Evolutionary conservation across 1,140 invertebrate species (phyloP).

Genomic region (Laupala kohalensis): DNA sequence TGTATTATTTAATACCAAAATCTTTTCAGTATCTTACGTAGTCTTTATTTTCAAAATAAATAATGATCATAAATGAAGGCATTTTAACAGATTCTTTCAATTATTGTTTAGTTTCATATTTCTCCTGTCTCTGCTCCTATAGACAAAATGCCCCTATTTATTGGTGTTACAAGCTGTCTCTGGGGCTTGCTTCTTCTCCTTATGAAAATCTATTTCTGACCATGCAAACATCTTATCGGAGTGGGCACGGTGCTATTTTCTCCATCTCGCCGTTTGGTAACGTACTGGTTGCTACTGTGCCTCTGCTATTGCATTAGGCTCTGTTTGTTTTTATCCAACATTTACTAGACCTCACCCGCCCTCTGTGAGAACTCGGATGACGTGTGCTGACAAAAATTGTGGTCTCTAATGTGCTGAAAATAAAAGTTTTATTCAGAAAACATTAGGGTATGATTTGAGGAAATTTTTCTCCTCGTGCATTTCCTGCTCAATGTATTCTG

Average conservation of each 20-base stretch:
- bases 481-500: too few relatives aligned
- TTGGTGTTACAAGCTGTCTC: constrained; percentile 56
- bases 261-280: constrained; percentile 22
- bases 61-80: too few relatives aligned
- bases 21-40: too few relatives aligned
- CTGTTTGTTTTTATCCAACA: background rate
- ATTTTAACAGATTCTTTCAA: background rate
- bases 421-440: too few relatives aligned
- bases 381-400: background rate
- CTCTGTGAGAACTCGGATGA: background rate
- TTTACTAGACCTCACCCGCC: background rate
- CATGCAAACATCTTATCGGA: constrained; percentile 18
- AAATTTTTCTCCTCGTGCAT: background rate
- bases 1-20: too few relatives aligned
- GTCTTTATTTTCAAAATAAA: too few relatives aligned
- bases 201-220: constrained; percentile 56
- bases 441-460: too few relatives aligned
- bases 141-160: constrained; percentile 56
- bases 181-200: constrained; percentile 60
- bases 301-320: constrained; percentile 1
- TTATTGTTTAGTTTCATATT: background rate
- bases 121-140: constrained; percentile 29
- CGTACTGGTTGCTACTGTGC: constrained; percentile 19
- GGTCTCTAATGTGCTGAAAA: background rate
- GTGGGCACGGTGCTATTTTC: constrained; percentile 22